Percentiles rank a stretch among this genome's conserved stretches.
Evolutionary conservation across 2,888 invertebrate genomes (phyloP).

Genomic region (Hipparchia sbordonii): DNA sequence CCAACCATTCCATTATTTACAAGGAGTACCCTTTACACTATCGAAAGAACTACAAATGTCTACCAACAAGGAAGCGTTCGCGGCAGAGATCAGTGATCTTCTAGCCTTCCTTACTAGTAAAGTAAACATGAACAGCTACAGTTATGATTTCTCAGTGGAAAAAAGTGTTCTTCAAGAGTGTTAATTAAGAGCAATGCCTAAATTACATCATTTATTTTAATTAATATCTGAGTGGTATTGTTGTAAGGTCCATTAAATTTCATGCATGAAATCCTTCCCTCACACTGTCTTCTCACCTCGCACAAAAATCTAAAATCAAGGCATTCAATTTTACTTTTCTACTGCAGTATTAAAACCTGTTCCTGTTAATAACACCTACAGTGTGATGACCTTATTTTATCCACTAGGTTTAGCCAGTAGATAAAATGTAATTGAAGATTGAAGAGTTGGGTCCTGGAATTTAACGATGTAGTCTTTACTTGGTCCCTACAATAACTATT

Average conservation of each 20-base stretch:
- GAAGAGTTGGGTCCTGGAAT: too few relatives aligned
- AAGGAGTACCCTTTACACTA: conserved; percentile 81
- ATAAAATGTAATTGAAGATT: too few relatives aligned
- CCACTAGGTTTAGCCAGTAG: too few relatives aligned
- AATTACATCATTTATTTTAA: not conserved
- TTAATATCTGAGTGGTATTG: not conserved
- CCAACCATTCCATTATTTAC: conserved; percentile 74
- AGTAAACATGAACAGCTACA: conserved; percentile 65
- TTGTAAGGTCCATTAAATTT: not conserved
- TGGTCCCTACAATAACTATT: too few relatives aligned
- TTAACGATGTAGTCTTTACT: too few relatives aligned
- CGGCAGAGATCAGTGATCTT: conserved; percentile 77
- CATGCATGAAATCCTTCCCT: too few relatives aligned
- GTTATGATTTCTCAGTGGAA: conserved; percentile 81
- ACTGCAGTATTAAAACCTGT: too few relatives aligned
- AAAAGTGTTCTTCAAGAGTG: conserved; percentile 80
- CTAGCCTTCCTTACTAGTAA: conserved; percentile 77
- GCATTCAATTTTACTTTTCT: too few relatives aligned
- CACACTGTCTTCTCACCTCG: too few relatives aligned
- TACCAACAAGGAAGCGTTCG: conserved; percentile 72
- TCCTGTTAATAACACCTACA: too few relatives aligned
- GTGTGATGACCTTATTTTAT: too few relatives aligned
- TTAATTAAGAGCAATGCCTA: conserved; percentile 40
- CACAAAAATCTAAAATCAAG: too few relatives aligned
- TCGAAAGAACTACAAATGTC: conserved; percentile 73